phyloP scores from a whole-genome alignment of 2,797 vertebrate species.

The Bovichtus diacanthus region DNA sequence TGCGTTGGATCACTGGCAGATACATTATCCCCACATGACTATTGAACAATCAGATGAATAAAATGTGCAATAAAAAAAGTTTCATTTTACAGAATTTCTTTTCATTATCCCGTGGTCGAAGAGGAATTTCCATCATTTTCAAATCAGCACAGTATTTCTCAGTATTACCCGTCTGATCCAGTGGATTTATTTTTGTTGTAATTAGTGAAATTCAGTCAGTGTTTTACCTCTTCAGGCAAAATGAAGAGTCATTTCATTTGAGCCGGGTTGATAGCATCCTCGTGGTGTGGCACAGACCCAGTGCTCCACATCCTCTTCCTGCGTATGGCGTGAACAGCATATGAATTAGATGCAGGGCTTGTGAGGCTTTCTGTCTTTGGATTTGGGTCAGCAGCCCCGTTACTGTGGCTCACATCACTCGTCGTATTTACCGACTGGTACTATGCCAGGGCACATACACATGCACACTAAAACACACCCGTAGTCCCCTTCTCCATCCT shows the following conservation, averaged over 20 bases:
- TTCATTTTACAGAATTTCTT: not conserved
- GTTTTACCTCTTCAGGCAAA: constrained; percentile 17
- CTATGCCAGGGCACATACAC: constrained; percentile 32
- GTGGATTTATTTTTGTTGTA: constrained; percentile 35
- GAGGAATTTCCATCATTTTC: constrained; percentile 2
- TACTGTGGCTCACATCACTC: constrained; percentile 33
- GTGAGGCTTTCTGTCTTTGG: constrained; percentile 59
- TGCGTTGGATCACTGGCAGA: not conserved
- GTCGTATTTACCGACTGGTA: constrained; percentile 49
- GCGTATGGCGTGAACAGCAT: constrained; percentile 37
- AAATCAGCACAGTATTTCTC: constrained; percentile 15
- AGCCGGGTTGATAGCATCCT: constrained; percentile 33
- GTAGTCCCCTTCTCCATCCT: constrained; percentile 33
- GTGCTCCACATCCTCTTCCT: constrained; percentile 51
- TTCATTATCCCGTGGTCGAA: not conserved
- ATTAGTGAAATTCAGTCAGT: constrained; percentile 37
- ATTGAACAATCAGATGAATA: constrained; percentile 1
- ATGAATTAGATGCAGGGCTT: constrained; percentile 55
- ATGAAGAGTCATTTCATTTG: constrained; percentile 40
- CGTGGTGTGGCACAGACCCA: constrained; percentile 49
- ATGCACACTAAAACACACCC: constrained; percentile 14
- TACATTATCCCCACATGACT: not conserved
- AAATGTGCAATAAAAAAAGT: not conserved
- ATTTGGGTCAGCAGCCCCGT: constrained; percentile 53
- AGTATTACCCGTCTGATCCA: constrained; percentile 2